Percentiles rank a stretch among this genome's conserved stretches.
These are phyloP conservation scores for Lasioglossum calceatum DNA, from an alignment of 2,888 invertebrate genomes.

Conservation along the genomic window DNA sequence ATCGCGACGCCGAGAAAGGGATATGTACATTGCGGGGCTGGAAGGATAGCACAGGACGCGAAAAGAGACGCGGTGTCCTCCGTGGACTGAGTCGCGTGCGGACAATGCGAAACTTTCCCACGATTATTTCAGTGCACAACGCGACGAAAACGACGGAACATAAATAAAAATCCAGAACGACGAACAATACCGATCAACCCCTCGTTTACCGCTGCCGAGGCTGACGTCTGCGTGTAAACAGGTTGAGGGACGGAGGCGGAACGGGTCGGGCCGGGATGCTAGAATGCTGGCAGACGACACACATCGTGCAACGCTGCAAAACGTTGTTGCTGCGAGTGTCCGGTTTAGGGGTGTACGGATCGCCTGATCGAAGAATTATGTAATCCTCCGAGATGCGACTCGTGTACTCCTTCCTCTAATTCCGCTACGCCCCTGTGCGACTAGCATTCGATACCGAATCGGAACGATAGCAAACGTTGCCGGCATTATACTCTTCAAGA, in stretches of 20 bases:
- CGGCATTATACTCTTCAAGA: background rate
- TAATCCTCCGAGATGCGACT: constrained; percentile 3
- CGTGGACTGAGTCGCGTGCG: constrained; percentile 43
- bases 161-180: constrained; percentile 57
- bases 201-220: constrained; percentile 22
- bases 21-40: background rate
- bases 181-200: constrained; percentile 60
- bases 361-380: constrained; percentile 35
- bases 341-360: constrained; percentile 11
- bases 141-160: constrained; percentile 53
- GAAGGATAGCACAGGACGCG: constrained; percentile 25
- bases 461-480: background rate
- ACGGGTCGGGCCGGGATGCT: background rate
- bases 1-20: constrained; percentile 43
- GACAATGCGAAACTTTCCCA: constrained; percentile 63
- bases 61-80: constrained; percentile 63
- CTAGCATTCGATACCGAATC: background rate
- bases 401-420: background rate
- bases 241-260: constrained; percentile 31
- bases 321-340: background rate
- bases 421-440: background rate
- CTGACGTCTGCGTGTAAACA: constrained; percentile 61
- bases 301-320: constrained; percentile 11
- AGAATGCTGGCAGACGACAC: constrained; percentile 27
- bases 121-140: constrained; percentile 62